Evolutionary conservation across 2,888 invertebrate genomes (phyloP), one percentile per base, ranked within the genome.

Genomic region (Amblyteles armatorius): DNA sequence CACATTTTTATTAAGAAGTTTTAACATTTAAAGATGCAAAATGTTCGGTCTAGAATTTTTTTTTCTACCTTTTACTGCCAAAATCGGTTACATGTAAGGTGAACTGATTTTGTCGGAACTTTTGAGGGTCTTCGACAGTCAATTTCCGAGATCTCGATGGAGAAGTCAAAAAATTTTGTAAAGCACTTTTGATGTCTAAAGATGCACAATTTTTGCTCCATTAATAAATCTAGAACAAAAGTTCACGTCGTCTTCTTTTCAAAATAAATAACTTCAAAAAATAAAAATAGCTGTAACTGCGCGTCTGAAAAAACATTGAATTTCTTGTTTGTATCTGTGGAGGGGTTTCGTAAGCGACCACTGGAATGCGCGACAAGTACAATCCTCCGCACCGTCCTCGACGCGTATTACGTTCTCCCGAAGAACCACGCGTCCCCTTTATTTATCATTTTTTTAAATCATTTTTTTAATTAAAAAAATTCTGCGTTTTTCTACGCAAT

Each of bases 311-410:
- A 63, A 63, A 63, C 16, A 2, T 7, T 3, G n/a, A 13, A 71
- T 33, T 60, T 36, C n/a, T 33, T 50, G 50, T 33, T 83, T 65
- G 7, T 50, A 48, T n/a, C n/a, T 55, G 19, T 26, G n/a, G 60
- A 11, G 29, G 16, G 33, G 57, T 81, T 79, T 22, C 52, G 50
- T 74, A 19, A 60, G 33, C 74, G 79, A 85, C 82, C 82, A 67
- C 82, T 50, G 82, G 82, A 85, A 85, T 82, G 74, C 69, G 72
- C 73, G 79, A 69, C 79, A 73, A 78, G 78, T 65, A 68, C 77
- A 78, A 77, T 80, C 22, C 50, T 65, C 55, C 48, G n/a, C 57
- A 55, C 52, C 19, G 73, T 52, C 63, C 19, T 22, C 40, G 52
- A 60, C 36, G 63, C 72, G 4, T n/a, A 63, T 33, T 63, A 16